phyloP scores from a whole-genome alignment of 2,797 vertebrate species.

The Oreochromis grahami region DNA sequence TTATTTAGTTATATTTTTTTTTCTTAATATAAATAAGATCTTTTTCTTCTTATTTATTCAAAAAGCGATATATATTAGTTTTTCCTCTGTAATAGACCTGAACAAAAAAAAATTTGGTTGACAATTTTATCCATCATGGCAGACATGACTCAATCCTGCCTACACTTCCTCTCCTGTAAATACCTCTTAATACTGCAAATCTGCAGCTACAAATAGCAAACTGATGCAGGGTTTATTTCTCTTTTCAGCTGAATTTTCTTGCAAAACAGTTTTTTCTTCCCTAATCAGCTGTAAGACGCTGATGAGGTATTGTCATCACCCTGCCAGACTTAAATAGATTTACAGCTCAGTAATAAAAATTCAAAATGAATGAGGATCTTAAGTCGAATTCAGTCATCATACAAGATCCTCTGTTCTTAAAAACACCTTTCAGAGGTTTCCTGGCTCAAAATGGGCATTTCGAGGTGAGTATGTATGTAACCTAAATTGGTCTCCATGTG shows the following conservation, averaged over 20 bases:
- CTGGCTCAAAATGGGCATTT: background rate
- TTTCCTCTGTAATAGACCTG: background rate
- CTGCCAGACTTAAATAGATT: background rate
- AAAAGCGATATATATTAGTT: background rate
- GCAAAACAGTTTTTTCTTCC: background rate
- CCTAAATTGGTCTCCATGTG: background rate
- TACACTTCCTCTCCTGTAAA: background rate
- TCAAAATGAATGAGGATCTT: background rate
- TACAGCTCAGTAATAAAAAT: background rate
- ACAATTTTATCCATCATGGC: background rate
- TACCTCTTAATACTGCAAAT: background rate
- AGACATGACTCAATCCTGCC: background rate
- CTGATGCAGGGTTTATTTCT: background rate
- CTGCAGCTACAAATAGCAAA: background rate
- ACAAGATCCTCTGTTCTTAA: background rate
- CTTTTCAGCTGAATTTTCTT: background rate
- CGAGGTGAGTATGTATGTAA: background rate
- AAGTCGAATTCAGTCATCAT: background rate
- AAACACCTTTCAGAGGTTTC: background rate
- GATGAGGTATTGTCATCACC: background rate
- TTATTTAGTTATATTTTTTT: background rate
- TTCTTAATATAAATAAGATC: background rate
- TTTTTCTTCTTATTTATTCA: background rate
- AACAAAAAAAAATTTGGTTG: rapidly evolving
- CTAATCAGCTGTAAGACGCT: background rate